phyloP scores from a whole-genome alignment of 2,888 invertebrate genomes.

The Campoplex nolae region DNA sequence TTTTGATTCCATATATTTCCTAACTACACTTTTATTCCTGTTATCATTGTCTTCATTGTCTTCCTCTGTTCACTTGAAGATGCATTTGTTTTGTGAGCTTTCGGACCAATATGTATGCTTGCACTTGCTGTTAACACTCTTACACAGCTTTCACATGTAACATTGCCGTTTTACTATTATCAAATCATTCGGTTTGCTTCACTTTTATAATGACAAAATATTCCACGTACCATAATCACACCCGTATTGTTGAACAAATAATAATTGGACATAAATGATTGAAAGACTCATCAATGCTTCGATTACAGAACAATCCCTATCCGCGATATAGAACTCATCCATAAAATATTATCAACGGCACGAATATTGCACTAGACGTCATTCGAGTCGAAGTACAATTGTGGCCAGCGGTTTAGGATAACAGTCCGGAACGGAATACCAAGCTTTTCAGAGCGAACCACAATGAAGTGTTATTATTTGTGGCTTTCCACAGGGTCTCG shows the following conservation, averaged over 20 bases:
- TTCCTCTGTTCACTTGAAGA: not conserved
- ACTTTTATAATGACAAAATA: no score
- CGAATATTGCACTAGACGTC: not conserved
- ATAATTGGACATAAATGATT: not conserved
- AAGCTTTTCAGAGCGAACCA: conserved; percentile 28
- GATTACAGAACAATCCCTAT: not conserved
- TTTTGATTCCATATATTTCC: not conserved
- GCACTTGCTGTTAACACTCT: not conserved
- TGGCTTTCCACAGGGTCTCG: conserved; percentile 17
- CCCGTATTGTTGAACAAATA: not conserved
- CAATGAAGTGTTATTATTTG: conserved; percentile 49
- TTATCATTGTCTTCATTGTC: not conserved
- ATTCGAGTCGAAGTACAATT: conserved; percentile 44
- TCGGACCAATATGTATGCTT: not conserved
- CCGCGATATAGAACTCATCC: not conserved
- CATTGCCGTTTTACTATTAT: not conserved
- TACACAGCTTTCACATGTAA: not conserved
- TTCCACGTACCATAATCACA: not conserved
- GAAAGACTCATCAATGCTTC: not conserved
- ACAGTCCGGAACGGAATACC: conserved; percentile 35
- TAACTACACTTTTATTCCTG: not conserved
- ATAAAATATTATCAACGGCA: not conserved
- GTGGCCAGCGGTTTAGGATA: conserved; percentile 38
- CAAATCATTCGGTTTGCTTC: no score
- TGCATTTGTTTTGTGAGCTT: not conserved